A percentile compares a stretch with the other conserved stretches of the same genome.
Evolutionary conservation across 2,888 invertebrate species (phyloP).

Genomic region (Agriopis marginaria): DNA sequence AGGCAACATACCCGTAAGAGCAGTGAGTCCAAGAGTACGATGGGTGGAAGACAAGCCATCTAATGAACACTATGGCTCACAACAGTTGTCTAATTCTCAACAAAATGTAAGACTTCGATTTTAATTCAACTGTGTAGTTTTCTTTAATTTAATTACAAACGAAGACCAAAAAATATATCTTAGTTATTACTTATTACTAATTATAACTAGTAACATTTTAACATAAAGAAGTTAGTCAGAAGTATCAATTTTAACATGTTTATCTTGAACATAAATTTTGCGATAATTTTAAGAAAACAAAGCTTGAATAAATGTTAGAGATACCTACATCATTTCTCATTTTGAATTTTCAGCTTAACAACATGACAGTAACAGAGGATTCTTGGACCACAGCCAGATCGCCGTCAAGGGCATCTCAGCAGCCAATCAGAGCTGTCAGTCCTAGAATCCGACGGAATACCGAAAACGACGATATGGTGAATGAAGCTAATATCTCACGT

Average conservation of each 20-base stretch:
- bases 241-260: not conserved
- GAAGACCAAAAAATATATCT: too few relatives aligned
- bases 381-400: conserved; percentile 75
- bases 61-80: conserved; percentile 71
- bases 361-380: conserved; percentile 69
- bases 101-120: conserved; percentile 73
- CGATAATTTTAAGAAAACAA: not conserved
- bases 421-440: conserved; percentile 82
- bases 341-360: conserved; percentile 63
- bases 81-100: conserved; percentile 76
- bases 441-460: conserved; percentile 79
- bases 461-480: conserved; percentile 79
- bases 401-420: conserved; percentile 78
- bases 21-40: conserved; percentile 82
- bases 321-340: not conserved
- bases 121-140: too few relatives aligned
- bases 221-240: too few relatives aligned
- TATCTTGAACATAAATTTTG: not conserved
- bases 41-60: conserved; percentile 80
- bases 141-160: too few relatives aligned
- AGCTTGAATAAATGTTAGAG: conserved; percentile 2
- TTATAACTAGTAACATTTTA: too few relatives aligned
- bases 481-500: conserved; percentile 27
- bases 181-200: too few relatives aligned
- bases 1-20: conserved; percentile 81